Conservation (phyloP, 1,140 invertebrate species). For the Pentalonia nigronervosa region DNA sequence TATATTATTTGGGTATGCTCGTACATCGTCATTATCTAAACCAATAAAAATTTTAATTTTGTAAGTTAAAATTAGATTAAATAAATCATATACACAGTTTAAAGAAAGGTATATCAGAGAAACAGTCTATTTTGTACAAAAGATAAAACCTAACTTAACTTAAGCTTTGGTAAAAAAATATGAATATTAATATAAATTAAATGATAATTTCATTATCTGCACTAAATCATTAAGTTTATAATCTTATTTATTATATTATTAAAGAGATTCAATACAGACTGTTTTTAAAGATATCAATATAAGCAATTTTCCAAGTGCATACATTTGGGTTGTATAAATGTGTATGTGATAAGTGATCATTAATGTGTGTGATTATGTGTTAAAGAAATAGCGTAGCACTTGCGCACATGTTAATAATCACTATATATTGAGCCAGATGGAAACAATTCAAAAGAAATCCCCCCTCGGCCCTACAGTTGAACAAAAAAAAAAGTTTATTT, state of each 20-base stretch:
- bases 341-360: too few species aligned
- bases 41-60: constrained; percentile 54
- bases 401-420: neutral
- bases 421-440: neutral
- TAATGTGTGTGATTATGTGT: too few species aligned
- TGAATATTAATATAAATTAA: neutral
- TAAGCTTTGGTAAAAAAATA: neutral
- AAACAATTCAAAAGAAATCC: neutral
- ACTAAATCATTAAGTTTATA: neutral
- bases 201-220: neutral
- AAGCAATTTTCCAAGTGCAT: neutral
- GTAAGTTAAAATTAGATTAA: neutral
- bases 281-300: neutral
- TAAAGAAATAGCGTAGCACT: too few species aligned
- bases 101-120: neutral
- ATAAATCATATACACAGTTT: neutral
- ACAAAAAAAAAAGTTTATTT: neutral
- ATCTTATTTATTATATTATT: neutral
- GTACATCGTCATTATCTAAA: constrained; percentile 68
- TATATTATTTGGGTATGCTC: constrained; percentile 63
- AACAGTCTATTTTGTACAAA: neutral
- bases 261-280: neutral
- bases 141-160: neutral
- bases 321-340: too few species aligned
- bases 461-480: fast-evolving